Evolutionary conservation across 1,140 invertebrate species (phyloP), one percentile per base, ranked within the genome.

Genomic region (Zeugodacus cucurbitae): DNA sequence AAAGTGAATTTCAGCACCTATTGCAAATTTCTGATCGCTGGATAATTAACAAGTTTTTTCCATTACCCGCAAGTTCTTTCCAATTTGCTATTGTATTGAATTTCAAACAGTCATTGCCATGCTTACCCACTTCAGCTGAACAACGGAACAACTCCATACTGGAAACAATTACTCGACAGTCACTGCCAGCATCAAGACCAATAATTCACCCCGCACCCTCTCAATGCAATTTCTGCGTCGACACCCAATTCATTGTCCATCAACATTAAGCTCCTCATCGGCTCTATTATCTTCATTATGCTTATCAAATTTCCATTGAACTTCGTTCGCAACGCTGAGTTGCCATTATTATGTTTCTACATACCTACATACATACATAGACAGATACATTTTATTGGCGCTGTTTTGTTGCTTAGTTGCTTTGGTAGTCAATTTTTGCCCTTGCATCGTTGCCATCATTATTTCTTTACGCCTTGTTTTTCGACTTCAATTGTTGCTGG

Each of bases 291-390:
- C 4, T 20, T 74, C 67, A 41, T 41, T 74, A 74, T 37, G 67
- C 67, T n/a, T 74, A 74, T 74, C 67, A 41, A 22, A 74, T 74
- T 74, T 74, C 34, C 17, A 74, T 74, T 22, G 32, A 74, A 74
- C 67, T 34, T 32, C 29, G 64, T 32, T 67, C 67, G 67, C 17
- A 41, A 74, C 37, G 7, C 8, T 32, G 14, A 32, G 7, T 74
- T n/a, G 22, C 34, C 67, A 5, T 74, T 74, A 70, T 37, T 74
- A 20, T 41, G 22, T 37, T 22, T 37, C 8, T 17, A 67, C 2
- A 3, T 32, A 6, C 62, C 29, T 29, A 26, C 29, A 32, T 67
- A 32, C 64, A 67, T 29, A 26, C 26, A 29, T 29, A 67, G 26
- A 4, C 64, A 17, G 2, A 32, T 29, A 17, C 14, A 67, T 67